Evolutionary conservation across 2,888 invertebrate species (phyloP).

Genomic region (Opisthograptis luteolata): DNA sequence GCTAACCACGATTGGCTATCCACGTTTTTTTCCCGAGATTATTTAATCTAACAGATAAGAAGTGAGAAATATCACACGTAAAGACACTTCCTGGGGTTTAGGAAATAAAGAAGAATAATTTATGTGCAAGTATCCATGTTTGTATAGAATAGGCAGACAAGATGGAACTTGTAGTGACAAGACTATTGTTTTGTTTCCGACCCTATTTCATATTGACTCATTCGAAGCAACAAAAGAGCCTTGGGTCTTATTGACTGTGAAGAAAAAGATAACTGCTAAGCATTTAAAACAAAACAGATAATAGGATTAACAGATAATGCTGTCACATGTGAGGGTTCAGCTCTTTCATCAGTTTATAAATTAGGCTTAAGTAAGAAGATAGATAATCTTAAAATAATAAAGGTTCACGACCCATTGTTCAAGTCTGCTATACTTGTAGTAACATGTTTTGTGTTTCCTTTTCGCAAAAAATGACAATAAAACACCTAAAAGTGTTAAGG

Average conservation of each 20-base stretch:
- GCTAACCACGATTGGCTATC: conserved; percentile 18
- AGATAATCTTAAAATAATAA: conserved; percentile 5
- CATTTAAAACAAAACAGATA: conserved; percentile 12
- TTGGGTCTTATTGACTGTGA: background rate
- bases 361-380: background rate
- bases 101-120: no score
- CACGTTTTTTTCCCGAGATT: conserved; percentile 13
- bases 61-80: conserved; percentile 53
- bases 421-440: conserved; percentile 1
- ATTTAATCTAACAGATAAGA: conserved; percentile 40
- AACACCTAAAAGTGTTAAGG: conserved; percentile 10
- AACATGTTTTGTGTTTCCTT: conserved; percentile 9
- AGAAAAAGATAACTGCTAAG: background rate
- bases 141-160: conserved; percentile 39
- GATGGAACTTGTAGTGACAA: conserved; percentile 29
- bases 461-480: conserved; percentile 2
- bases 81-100: conserved; percentile 32
- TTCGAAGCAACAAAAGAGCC: background rate
- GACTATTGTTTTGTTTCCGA: conserved; percentile 6
- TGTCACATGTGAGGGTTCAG: conserved; percentile 4
- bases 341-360: background rate
- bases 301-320: conserved; percentile 9
- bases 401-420: conserved; percentile 10
- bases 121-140: no score
- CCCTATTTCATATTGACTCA: background rate